phyloP scores from a whole-genome alignment of 2,797 vertebrate genomes.

The Loriculus beryllinus region DNA sequence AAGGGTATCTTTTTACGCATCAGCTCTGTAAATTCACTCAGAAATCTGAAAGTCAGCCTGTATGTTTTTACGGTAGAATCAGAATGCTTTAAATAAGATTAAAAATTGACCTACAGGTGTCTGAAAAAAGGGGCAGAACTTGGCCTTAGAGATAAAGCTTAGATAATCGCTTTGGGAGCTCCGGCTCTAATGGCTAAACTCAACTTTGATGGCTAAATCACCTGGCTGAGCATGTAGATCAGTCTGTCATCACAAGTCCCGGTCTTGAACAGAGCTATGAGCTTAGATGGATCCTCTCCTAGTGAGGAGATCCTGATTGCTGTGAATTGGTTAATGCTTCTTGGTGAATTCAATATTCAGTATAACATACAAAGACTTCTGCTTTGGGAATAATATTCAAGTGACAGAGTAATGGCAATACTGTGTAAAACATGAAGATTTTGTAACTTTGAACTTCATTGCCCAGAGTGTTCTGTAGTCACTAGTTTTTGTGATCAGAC shows the following conservation, averaged over 20 bases:
- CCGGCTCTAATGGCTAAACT: background rate
- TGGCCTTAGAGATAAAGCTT: background rate
- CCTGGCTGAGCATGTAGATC: background rate
- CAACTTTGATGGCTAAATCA: background rate
- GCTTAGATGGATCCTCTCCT: background rate
- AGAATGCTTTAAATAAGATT: background rate
- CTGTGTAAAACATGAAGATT: background rate
- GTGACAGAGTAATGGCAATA: background rate
- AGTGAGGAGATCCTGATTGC: fast-evolving
- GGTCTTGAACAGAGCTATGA: background rate
- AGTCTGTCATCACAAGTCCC: background rate
- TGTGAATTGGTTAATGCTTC: background rate
- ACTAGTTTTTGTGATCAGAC: background rate
- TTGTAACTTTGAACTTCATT: background rate
- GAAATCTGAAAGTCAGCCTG: background rate
- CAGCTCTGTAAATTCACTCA: background rate
- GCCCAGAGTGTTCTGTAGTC: background rate
- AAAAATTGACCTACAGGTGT: background rate
- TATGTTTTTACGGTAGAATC: background rate
- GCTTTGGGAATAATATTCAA: background rate
- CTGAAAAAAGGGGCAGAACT: background rate
- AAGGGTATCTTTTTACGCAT: background rate
- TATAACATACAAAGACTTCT: background rate
- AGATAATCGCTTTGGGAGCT: background rate
- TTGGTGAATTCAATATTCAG: background rate